These are phyloP conservation scores for Catonia carolina DNA, from an alignment of 2,888 invertebrate genomes.

Conservation along the genomic window DNA sequence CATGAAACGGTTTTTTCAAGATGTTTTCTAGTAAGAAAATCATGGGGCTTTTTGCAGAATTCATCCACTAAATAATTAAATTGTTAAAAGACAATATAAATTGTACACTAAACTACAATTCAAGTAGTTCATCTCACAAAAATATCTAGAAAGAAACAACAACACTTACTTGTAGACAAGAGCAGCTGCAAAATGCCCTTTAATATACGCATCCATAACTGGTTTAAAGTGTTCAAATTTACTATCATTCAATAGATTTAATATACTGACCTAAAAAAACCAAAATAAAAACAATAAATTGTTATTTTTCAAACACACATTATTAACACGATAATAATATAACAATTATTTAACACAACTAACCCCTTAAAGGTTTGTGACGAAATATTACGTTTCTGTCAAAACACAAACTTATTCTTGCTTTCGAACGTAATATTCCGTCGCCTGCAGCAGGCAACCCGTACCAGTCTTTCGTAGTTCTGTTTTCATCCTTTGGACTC, in stretches of 20 bases:
- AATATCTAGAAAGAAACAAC: neutral
- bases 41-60: neutral
- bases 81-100: neutral
- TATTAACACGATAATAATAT: neutral
- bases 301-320: neutral
- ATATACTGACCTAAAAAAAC: slow-evolving; percentile 62
- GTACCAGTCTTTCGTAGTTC: too few relatives aligned
- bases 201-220: slow-evolving; percentile 89
- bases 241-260: slow-evolving; percentile 79
- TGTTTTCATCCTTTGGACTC: too few relatives aligned
- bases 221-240: slow-evolving; percentile 93
- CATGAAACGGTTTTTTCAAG: too few relatives aligned
- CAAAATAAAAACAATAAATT: neutral
- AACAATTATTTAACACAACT: neutral
- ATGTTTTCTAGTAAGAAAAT: neutral
- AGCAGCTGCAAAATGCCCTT: slow-evolving; percentile 90
- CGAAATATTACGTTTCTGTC: too few relatives aligned
- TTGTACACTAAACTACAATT: neutral
- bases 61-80: neutral
- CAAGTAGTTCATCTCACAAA: neutral
- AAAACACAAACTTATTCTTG: too few relatives aligned
- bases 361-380: too few relatives aligned
- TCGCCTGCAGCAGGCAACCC: too few relatives aligned
- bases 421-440: too few relatives aligned
- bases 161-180: slow-evolving; percentile 80